Evolutionary conservation across 2,113 vertebrate species (phyloP), one percentile per base, ranked within the genome.

Genomic region (Clarias batrachus): DNA sequence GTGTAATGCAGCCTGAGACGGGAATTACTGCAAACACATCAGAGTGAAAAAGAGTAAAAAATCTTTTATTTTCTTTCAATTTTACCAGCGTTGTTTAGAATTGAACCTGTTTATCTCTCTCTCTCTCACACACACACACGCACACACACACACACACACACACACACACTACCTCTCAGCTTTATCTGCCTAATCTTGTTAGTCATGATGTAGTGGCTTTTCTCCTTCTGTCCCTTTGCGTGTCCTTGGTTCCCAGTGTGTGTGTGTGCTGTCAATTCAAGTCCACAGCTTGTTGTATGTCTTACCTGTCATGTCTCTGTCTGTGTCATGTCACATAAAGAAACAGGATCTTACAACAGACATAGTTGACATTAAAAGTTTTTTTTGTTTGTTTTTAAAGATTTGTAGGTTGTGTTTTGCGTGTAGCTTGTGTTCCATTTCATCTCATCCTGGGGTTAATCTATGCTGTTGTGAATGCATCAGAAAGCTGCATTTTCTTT

Each of bases 1-100:
- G 56, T 80, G 77, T 59, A 80, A 80, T 80, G 77, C 56, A 59
- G 77, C 10, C 7, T 33, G n/a, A 60, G 77, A 80, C 17, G 17
- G 30, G 25, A 80, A 60, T 79, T 79, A 33, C 27, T 57, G 27
- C 59, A 79, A 59, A 33, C 14, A 59, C n/a, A 30, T 57, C 16
- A 77, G 74, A 56, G 74, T 3, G 25, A 57, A 78, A 78, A 8
- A 48, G 7, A 48, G 48, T 48, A 8, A 48, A 48, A 48, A 54
- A 27, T 1, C 5, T 77, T 16, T 56, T 25, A 77, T 56, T 56
- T 77, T 27, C 25, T 14, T 77, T 56, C 6, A 16, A 25, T 27
- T 77, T 56, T 56, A 77, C 41, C 52, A 27, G 23, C 74, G 16
- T 19, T 48, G 37, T 74, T 48, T 48, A 23, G 7, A 73, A 48